phyloP scores from a whole-genome alignment of 2,797 vertebrate species.

The Pseudomugil tenellus region DNA sequence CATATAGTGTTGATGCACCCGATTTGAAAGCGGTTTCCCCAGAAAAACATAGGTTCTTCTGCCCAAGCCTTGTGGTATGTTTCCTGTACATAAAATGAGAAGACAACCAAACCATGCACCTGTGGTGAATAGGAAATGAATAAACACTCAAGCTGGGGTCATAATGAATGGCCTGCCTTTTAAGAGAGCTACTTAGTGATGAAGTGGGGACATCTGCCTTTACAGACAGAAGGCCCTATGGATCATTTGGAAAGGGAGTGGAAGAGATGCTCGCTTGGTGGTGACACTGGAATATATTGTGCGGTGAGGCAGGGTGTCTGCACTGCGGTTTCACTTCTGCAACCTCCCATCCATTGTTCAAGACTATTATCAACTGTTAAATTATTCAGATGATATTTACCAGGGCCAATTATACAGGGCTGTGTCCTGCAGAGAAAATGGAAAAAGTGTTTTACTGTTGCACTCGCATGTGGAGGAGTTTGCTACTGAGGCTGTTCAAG shows the following conservation, averaged over 20 bases:
- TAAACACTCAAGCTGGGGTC: conserved; percentile 72
- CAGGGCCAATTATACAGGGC: conserved; percentile 81
- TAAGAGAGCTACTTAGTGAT: conserved; percentile 75
- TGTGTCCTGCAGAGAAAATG: conserved; percentile 78
- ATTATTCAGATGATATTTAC: conserved; percentile 88
- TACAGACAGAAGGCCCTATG: conserved; percentile 35
- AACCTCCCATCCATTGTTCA: conserved; percentile 80
- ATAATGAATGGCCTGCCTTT: conserved; percentile 77
- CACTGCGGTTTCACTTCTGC: conserved; percentile 83
- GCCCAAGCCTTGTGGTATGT: conserved; percentile 28
- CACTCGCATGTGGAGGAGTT: conserved; percentile 67
- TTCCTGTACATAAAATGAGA: conserved; percentile 37
- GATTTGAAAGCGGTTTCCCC: conserved; percentile 25
- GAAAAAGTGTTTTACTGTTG: conserved; percentile 77
- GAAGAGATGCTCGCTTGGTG: conserved; percentile 53
- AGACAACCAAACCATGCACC: conserved; percentile 53
- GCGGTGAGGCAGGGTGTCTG: conserved; percentile 76
- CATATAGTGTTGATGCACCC: conserved; percentile 7
- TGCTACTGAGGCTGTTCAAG: conserved; percentile 69
- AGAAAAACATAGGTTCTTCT: conserved; percentile 13
- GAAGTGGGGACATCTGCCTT: conserved; percentile 75
- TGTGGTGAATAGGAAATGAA: conserved; percentile 69
- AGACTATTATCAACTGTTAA: conserved; percentile 83
- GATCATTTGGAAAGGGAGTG: conserved; percentile 34
- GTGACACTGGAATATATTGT: conserved; percentile 70